Base-by-base conservation (phyloP, 2,113 vertebrate species). In the Mola mola region DNA sequence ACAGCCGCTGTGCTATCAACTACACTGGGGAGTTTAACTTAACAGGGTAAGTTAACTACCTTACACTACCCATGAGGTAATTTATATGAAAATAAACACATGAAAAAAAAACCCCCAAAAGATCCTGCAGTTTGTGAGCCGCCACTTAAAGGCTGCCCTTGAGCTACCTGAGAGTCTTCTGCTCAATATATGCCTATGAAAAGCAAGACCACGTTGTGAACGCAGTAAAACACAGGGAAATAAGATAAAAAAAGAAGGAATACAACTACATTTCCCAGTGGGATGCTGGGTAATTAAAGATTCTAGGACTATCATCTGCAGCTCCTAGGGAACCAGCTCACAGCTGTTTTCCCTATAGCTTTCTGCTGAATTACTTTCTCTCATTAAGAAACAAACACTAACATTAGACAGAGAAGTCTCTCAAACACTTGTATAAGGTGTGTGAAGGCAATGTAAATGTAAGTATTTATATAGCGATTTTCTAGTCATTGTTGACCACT, bases 241-340 rank as follows among this genome's bases (percentile, higher is more conserved):
- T 17, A 28, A n/a, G 61, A 74, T 64, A 47, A 72, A 71, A 64
- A 16, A 25, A 16, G 28, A 49, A 50, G 47, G 64, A 70, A 53
- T 6, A 68, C 66, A 79, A 68, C 37, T 19, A 57, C 59, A 75
- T 79, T 76, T 74, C 82, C 75, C 72, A 22, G 36, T 60, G 55
- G 74, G 59, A 46, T 48, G 22, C 43, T 61, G 61, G 66, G 65
- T 86, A 72, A 84, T 88, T 84, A 89, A 74, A 78, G 52, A 73
- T 67, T 77, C 59, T 52, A 67, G 20, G 34, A 44, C 55, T 66
- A 61, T 72, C 50, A 66, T 74, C 63, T 58, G 49, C 26, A 33
- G 64, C 59, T 72, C 62, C 59, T 15, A 38, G 60, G 42, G 41
- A 67, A 50, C 56, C 61, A 65, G 66, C 60, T 69, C 52, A 59